Base-by-base conservation (phyloP, 2,888 invertebrate genomes). In the Ferdinandea cuprea region DNA sequence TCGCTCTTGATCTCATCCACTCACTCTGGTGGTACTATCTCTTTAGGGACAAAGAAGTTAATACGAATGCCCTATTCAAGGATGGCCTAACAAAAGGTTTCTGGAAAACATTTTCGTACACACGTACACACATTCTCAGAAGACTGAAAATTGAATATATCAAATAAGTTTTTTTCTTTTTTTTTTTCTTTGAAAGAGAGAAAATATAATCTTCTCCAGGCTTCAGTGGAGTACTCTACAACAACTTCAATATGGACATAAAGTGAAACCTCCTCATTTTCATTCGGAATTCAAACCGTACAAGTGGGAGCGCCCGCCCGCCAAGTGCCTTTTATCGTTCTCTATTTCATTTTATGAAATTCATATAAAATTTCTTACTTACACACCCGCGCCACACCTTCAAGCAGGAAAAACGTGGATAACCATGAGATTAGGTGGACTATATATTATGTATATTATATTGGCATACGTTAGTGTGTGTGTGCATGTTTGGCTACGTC, bases 61-160 rank as follows among this genome's bases (percentile, higher is more conserved):
- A 50, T 59, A 19, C 48, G 58, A 68, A 68, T 74, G 74, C 58
- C 58, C 58, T 68, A 68, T 68, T 74, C 58, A 74, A 74, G 32
- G 37, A 58, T 58, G 9, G 46, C 46, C 37, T 48, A 54, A 73
- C 74, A 74, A 74, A 68, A 66, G 74, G 52, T 30, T 50, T 58
- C 42, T 35, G 30, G 11, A 40, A 73, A 56, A 40, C 19, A 63
- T 73, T 48, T 65, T 37, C 28, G 17, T 42, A 37, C 46, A 61
- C 61, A 19, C 9, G 35, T 63, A 48, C 21, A 15, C 48, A 35
- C 25, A 19, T 8, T 7, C 44, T 9, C 28, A 25, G 9, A 25
- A 56, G 37, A 13, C 21, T 59, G 17, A 17, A 59, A 58, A 59
- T 44, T 59, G 59, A 59, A 44, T 59, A 59, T 59, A 44, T 59